Evolutionary conservation across 1,140 invertebrate species (phyloP).

Genomic region (Teleogryllus occipitalis): DNA sequence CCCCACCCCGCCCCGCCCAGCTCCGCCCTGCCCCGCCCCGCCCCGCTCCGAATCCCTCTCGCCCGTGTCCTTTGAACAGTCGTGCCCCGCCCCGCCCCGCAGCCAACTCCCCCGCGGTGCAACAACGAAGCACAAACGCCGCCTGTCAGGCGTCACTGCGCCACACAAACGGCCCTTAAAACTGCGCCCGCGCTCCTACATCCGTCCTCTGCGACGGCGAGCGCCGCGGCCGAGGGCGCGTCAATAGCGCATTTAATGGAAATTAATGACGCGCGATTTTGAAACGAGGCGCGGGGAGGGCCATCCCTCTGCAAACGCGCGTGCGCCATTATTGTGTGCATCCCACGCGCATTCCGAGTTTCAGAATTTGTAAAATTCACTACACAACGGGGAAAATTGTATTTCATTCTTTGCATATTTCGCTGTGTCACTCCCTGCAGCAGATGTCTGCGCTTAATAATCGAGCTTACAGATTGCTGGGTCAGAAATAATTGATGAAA

Average conservation of each 20-base stretch:
- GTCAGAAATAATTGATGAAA: too few species aligned
- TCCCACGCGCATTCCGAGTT: not conserved
- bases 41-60: too few species aligned
- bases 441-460: too few species aligned
- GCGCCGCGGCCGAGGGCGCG: not conserved
- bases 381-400: not conserved
- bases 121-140: not conserved
- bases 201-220: not conserved
- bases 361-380: not conserved
- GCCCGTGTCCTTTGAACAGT: not conserved
- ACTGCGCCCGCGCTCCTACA: not conserved
- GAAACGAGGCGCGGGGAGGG: not conserved
- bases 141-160: not conserved
- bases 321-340: not conserved
- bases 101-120: too few species aligned
- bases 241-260: not conserved
- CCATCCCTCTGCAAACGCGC: not conserved
- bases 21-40: too few species aligned
- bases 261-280: constrained; percentile 1
- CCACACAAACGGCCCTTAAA: not conserved
- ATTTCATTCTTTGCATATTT: not conserved
- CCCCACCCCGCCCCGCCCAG: too few species aligned
- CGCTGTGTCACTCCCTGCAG: too few species aligned
- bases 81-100: too few species aligned
- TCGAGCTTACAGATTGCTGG: too few species aligned